Base-by-base conservation (phyloP, 2,888 invertebrate genomes). In the Zhuqinia jingwanae region DNA sequence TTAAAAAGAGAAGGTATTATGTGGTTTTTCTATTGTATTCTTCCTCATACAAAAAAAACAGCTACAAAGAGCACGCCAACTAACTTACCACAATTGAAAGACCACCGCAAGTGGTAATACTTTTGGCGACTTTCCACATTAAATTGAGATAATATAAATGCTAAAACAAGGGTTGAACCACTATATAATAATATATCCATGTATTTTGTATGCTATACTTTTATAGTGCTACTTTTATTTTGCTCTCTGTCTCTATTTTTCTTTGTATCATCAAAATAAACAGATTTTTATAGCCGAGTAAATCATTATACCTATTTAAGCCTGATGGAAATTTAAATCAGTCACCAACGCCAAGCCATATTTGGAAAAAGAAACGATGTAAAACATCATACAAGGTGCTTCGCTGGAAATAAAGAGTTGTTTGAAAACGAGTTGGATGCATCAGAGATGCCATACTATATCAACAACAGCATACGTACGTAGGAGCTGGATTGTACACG, bases 281-380 rank as follows among this genome's bases (percentile, higher is more conserved):
- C 15, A 8, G n/a, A 8, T 36, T 65, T 65, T n/a, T 65, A 17
- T n/a, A 17, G n/a, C 13, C 1, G 20, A 47, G 45, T 68, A 22
- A 68, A 65, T 63, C 42, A 22, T 47, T 0, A 68, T 2, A 13
- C 36, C 8, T 36, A 36, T 8, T 6, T 36, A 36, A 36, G n/a
- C 68, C 47, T 68, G 17, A 45, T 68, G 68, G 22, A 68, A 68
- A 68, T 68, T 68, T 68, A 68, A 68, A 68, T 47, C 68, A 68
- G 68, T 45, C 22, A 68, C 68, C 22, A 68, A 45, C 68, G 47
- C 68, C 45, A 45, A 45, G 22, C 68, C 68, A 68, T 68, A 68
- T 68, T 45, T 68, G 68, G 68, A 45, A 20, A 2, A 20, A 65
- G 22, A 15, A 45, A n/a, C n/a, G 36, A 45, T 45, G 42, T 45